phyloP scores from a whole-genome alignment of 37 sponge, comb jelly and placozoan genomes.

The Ephydatia muelleri region DNA sequence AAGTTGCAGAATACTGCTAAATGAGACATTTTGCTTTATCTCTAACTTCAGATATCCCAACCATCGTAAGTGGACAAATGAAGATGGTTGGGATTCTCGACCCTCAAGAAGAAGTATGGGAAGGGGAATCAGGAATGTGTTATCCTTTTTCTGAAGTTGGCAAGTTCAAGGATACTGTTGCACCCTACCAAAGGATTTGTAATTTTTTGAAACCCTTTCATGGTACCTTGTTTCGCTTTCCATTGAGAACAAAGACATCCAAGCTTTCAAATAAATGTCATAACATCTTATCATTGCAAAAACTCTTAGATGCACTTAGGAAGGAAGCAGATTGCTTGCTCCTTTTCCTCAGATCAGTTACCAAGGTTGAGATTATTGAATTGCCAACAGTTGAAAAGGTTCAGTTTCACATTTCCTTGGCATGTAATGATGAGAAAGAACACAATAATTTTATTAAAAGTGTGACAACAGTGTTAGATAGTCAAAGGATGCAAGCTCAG shows the following conservation, averaged over 20 bases:
- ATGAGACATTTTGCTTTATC: background rate
- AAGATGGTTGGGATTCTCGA: slow-evolving; percentile 40
- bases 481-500: background rate
- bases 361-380: background rate
- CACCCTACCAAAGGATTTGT: background rate
- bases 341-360: slow-evolving; percentile 4
- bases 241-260: background rate
- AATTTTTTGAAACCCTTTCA: background rate
- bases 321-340: slow-evolving; percentile 16
- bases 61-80: slow-evolving; percentile 33
- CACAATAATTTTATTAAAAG: background rate
- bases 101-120: slow-evolving; percentile 32
- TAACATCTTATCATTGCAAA: background rate
- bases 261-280: background rate
- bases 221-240: slow-evolving; percentile 2
- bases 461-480: background rate
- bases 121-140: slow-evolving; percentile 5
- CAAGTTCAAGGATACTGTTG: background rate
- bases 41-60: slow-evolving; percentile 36
- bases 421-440: background rate
- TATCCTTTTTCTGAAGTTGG: too few species aligned
- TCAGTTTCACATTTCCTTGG: background rate
- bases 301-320: slow-evolving; percentile 8
- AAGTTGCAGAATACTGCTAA: too few species aligned
- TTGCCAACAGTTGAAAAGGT: background rate